phyloP scores from a whole-genome alignment of 2,888 invertebrate species.

The Druceiella hillmani region DNA sequence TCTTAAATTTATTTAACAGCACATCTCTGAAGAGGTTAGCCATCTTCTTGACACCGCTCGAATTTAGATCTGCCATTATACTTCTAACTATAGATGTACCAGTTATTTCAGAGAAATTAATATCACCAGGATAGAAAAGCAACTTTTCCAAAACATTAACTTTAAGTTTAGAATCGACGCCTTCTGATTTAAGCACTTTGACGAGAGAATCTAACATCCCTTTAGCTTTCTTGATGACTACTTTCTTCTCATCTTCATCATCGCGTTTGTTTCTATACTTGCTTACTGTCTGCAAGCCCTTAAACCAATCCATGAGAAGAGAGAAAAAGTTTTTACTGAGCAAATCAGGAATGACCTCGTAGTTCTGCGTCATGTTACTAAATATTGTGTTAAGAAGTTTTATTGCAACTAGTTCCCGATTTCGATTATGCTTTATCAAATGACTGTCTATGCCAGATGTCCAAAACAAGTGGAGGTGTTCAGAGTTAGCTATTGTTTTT shows the following conservation, averaged over 20 bases:
- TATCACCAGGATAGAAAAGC: slow-evolving; percentile 62
- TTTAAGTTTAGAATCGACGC: slow-evolving; percentile 46
- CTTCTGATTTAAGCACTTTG: slow-evolving; percentile 44
- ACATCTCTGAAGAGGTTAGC: slow-evolving; percentile 58
- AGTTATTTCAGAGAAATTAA: slow-evolving; percentile 69
- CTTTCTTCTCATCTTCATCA: slow-evolving; percentile 44
- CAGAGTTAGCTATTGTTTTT: slow-evolving; percentile 45
- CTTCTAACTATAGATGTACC: slow-evolving; percentile 59
- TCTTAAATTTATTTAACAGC: slow-evolving; percentile 49
- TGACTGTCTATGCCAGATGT: slow-evolving; percentile 42
- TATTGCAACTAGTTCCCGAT: slow-evolving; percentile 55
- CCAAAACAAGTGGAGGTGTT: slow-evolving; percentile 54
- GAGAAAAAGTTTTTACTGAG: slow-evolving; percentile 61
- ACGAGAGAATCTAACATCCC: slow-evolving; percentile 48
- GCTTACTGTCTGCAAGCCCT: slow-evolving; percentile 51
- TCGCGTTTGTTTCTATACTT: slow-evolving; percentile 50
- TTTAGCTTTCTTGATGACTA: slow-evolving; percentile 52
- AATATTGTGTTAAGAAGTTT: slow-evolving; percentile 55
- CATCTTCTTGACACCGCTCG: slow-evolving; percentile 57
- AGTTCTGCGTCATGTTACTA: slow-evolving; percentile 41
- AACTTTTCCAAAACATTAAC: slow-evolving; percentile 58
- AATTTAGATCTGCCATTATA: slow-evolving; percentile 54
- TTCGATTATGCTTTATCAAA: slow-evolving; percentile 45
- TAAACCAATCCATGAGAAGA: slow-evolving; percentile 58
- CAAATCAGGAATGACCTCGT: slow-evolving; percentile 48